phyloP scores from a whole-genome alignment of 2,797 vertebrate genomes.

The Peromyscus attwateri region DNA sequence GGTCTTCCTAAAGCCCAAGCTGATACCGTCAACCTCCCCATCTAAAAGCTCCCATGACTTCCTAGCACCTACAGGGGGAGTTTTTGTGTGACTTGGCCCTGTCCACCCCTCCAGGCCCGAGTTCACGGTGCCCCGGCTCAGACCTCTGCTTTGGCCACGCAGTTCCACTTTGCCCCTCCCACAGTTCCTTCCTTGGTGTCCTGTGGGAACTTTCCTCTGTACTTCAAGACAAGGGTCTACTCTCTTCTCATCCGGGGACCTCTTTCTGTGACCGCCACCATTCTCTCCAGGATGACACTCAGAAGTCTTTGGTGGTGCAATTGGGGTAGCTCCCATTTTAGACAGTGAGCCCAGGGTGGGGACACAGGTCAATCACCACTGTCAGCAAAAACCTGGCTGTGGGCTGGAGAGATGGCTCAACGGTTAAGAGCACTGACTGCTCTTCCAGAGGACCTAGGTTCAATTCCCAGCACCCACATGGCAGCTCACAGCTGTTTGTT shows the following conservation, averaged over 20 bases:
- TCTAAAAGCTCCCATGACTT: neutral
- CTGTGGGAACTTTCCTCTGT: neutral
- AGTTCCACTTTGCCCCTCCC: neutral
- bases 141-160: neutral
- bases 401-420: too few species aligned
- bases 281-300: neutral
- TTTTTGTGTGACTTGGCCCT: neutral
- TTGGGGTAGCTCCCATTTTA: neutral
- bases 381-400: neutral
- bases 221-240: neutral
- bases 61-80: neutral
- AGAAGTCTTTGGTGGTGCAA: accelerated
- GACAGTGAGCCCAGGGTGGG: neutral
- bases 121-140: neutral
- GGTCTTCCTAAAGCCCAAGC: neutral
- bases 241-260: neutral
- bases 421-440: too few species aligned
- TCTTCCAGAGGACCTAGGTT: too few species aligned
- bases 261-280: accelerated
- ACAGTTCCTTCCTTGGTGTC: neutral
- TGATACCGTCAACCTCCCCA: neutral
- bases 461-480: too few species aligned
- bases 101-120: neutral
- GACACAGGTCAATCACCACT: neutral
- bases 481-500: too few species aligned